Evolutionary conservation across 30 jellyfish, hydroid and myxozoan genomes (phyloP).

Genomic region (Hydractinia symbiolongicarpus): DNA sequence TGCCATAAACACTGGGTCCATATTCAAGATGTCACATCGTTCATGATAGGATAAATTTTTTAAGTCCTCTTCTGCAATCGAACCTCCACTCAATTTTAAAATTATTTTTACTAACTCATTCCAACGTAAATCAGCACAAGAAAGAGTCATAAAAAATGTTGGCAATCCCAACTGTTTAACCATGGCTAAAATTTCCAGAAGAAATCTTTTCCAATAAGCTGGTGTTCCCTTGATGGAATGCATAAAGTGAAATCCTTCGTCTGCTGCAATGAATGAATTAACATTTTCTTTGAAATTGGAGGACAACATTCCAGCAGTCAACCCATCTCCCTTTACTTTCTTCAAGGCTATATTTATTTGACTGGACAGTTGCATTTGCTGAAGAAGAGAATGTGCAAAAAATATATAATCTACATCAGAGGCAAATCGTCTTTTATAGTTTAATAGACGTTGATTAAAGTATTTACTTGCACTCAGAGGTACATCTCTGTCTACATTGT

Average conservation of each 20-base stretch:
- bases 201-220: slow-evolving; percentile 29
- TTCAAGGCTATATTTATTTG: not conserved
- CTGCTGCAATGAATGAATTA: too few relatives aligned
- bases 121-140: slow-evolving; percentile 39
- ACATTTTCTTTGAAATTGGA: not conserved
- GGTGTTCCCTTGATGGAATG: slow-evolving; percentile 27
- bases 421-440: too few relatives aligned
- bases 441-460: too few relatives aligned
- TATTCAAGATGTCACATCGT: not conserved
- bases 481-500: too few relatives aligned
- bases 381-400: not conserved
- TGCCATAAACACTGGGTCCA: not conserved
- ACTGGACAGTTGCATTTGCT: not conserved
- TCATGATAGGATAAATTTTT: not conserved
- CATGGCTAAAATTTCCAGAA: slow-evolving; percentile 29
- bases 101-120: not conserved
- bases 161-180: slow-evolving; percentile 39
- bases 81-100: too few relatives aligned
- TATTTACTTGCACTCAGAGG: too few relatives aligned
- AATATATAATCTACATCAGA: too few relatives aligned
- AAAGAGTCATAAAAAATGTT: slow-evolving; percentile 21
- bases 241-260: too few relatives aligned
- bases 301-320: not conserved
- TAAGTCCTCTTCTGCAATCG: too few relatives aligned
- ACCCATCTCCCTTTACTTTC: not conserved